These are phyloP conservation scores for Microctenopoma steveboyesi DNA, from an alignment of 2,797 vertebrate species.

Conservation along the genomic window DNA sequence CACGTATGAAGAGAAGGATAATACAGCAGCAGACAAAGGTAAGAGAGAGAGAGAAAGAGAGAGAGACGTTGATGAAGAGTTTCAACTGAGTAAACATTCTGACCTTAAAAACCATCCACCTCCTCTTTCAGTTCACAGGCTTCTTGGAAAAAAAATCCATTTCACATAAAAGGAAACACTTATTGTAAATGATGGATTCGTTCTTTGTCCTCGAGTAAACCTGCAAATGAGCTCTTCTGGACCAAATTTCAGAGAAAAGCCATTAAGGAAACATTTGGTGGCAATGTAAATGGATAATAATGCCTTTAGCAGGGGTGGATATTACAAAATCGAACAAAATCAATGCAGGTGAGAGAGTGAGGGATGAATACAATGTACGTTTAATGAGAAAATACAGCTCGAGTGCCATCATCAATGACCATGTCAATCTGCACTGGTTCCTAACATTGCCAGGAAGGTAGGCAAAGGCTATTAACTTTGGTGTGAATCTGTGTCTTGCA, in stretches of 20 bases:
- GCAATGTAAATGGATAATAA: slow-evolving; percentile 48
- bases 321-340: slow-evolving; percentile 56
- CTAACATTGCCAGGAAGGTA: slow-evolving; percentile 10
- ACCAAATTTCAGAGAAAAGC: slow-evolving; percentile 51
- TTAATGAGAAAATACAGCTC: slow-evolving; percentile 37
- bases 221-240: slow-evolving; percentile 28
- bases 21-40: not conserved
- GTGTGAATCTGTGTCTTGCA: slow-evolving; percentile 3
- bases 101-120: slow-evolving; percentile 41
- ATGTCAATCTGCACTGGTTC: slow-evolving; percentile 1
- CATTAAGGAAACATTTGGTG: slow-evolving; percentile 62
- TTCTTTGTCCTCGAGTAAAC: slow-evolving; percentile 47
- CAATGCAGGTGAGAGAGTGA: slow-evolving; percentile 51
- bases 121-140: slow-evolving; percentile 37
- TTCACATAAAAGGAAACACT: slow-evolving; percentile 56
- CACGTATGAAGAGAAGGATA: not conserved
- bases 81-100: slow-evolving; percentile 38
- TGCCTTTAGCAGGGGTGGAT: slow-evolving; percentile 37
- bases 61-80: slow-evolving; percentile 14
- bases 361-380: slow-evolving; percentile 25
- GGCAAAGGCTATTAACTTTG: not conserved
- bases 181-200: slow-evolving; percentile 33
- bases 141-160: slow-evolving; percentile 55
- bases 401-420: slow-evolving; percentile 10
- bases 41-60: slow-evolving; percentile 9